phyloP scores from a whole-genome alignment of 2,888 invertebrate genomes.

The Agrotis exclamationis region DNA sequence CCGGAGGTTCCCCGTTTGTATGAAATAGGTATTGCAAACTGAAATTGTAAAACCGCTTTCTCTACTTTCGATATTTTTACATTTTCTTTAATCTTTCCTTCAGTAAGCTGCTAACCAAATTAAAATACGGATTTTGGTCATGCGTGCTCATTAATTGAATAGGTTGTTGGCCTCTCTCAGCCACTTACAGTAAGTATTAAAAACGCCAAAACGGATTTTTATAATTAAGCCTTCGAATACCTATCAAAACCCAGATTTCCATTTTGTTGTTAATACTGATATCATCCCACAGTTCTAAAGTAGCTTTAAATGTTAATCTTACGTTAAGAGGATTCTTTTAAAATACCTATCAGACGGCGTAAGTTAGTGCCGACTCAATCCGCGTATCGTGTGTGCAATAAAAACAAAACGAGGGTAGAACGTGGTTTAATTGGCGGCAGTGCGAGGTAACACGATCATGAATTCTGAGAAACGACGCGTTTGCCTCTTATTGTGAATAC shows the following conservation, averaged over 20 bases:
- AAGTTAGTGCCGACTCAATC: conserved; percentile 68
- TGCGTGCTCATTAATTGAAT: conserved; percentile 25
- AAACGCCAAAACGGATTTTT: conserved; percentile 20
- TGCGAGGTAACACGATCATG: conserved; percentile 71
- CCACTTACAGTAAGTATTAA: conserved; percentile 8
- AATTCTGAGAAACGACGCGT: conserved; percentile 74
- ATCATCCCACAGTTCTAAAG: conserved; percentile 37
- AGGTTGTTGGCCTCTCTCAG: conserved; percentile 26
- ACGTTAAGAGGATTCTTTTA: conserved; percentile 51
- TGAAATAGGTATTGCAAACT: conserved; percentile 34
- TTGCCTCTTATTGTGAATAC: conserved; percentile 61
- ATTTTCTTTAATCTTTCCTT: conserved; percentile 18
- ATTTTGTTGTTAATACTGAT: conserved; percentile 47
- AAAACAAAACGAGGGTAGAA: conserved; percentile 74
- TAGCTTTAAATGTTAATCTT: conserved; percentile 55
- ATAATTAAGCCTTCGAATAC: conserved; percentile 42
- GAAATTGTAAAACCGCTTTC: conserved; percentile 9
- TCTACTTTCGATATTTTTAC: neutral
- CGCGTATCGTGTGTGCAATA: conserved; percentile 74
- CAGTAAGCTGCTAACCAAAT: conserved; percentile 17
- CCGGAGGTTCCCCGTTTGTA: conserved; percentile 44
- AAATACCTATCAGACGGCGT: conserved; percentile 65
- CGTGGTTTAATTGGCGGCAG: conserved; percentile 81
- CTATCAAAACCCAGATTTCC: conserved; percentile 13
- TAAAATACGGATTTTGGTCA: conserved; percentile 10